These are phyloP conservation scores for Zoanthus sociatus DNA, from an alignment of 92 coral and sea anemone genomes.

Conservation along the genomic window DNA sequence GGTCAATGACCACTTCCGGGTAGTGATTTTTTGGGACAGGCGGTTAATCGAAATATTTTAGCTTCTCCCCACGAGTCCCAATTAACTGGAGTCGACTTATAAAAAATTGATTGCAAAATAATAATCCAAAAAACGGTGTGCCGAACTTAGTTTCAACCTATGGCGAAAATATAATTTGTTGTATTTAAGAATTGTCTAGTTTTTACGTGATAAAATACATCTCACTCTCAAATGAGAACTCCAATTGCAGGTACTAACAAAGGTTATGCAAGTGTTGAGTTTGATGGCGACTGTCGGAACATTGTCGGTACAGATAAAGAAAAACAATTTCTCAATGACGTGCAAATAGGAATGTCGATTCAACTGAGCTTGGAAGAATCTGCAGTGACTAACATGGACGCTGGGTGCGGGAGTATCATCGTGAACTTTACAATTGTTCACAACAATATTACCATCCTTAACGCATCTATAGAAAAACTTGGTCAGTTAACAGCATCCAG, in stretches of 20 bases:
- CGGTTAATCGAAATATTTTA: too few species aligned
- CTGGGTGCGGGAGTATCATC: slow-evolving; percentile 56
- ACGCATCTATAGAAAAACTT: not conserved
- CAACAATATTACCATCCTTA: slow-evolving; percentile 43
- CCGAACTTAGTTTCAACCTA: too few species aligned
- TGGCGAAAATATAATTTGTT: too few species aligned
- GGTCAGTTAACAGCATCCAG: slow-evolving; percentile 34
- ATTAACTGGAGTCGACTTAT: too few species aligned
- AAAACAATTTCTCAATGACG: slow-evolving; percentile 36
- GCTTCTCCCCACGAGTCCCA: too few species aligned
- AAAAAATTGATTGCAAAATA: too few species aligned
- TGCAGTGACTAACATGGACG: slow-evolving; percentile 43
- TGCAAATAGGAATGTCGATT: slow-evolving; percentile 40
- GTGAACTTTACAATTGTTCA: slow-evolving; percentile 56
- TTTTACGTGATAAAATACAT: not conserved
- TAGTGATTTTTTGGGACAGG: too few species aligned
- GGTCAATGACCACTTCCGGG: too few species aligned
- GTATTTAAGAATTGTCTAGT: too few species aligned
- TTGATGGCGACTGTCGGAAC: slow-evolving; percentile 42
- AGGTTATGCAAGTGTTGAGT: slow-evolving; percentile 23
- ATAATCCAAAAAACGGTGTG: too few species aligned
- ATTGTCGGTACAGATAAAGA: slow-evolving; percentile 46
- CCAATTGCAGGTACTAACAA: not conserved
- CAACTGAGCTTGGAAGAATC: slow-evolving; percentile 22
- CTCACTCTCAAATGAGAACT: not conserved